Evolutionary conservation across 2,888 invertebrate genomes (phyloP).

Genomic region (Lycocerus yunnanus): DNA sequence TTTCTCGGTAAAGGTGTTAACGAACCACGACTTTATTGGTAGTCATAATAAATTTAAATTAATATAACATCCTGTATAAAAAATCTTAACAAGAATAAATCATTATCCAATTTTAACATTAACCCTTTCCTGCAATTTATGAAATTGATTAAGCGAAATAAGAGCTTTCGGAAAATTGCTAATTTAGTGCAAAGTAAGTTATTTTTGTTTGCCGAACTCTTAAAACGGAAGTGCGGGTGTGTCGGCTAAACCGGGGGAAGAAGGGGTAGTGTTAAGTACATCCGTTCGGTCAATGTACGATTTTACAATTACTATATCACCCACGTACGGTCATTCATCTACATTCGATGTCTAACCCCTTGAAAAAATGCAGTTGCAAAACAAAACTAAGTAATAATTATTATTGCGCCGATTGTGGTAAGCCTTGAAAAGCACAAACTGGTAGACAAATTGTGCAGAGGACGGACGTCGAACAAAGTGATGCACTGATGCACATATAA

Average conservation of each 20-base stretch:
- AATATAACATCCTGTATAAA: not conserved
- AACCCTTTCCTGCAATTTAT: not conserved
- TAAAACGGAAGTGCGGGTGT: conserved; percentile 25
- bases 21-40: not conserved
- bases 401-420: not conserved
- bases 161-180: conserved; percentile 3
- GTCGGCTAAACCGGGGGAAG: conserved; percentile 12
- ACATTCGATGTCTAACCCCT: conserved; percentile 5
- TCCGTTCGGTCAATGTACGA: conserved; percentile 27
- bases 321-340: conserved; percentile 22
- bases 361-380: not conserved
- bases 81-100: not conserved
- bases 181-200: conserved; percentile 7
- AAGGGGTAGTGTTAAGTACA: conserved; percentile 6
- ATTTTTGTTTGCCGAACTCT: conserved; percentile 15
- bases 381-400: no score
- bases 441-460: not conserved
- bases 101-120: not conserved
- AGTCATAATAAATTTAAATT: not conserved
- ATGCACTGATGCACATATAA: not conserved
- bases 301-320: conserved; percentile 5
- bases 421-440: not conserved
- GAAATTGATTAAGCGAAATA: not conserved
- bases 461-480: not conserved
- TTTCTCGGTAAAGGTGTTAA: not conserved